These are phyloP conservation scores for Venusia cambrica DNA, from an alignment of 2,888 invertebrate genomes.

Conservation along the genomic window DNA sequence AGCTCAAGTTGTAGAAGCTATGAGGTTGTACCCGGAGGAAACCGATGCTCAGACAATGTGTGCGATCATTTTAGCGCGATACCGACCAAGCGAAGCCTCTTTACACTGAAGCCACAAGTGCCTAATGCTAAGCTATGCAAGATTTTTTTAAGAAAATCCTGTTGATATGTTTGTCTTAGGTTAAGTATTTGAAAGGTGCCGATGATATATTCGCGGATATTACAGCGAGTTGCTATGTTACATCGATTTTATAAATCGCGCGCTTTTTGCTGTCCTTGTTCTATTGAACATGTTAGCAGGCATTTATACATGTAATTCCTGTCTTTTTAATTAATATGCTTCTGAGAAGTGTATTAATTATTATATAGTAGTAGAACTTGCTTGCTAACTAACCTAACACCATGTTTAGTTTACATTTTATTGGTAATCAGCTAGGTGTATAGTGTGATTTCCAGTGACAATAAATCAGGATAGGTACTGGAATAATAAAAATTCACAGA, in stretches of 20 bases:
- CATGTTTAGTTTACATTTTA: slow-evolving; percentile 8
- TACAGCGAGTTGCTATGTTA: slow-evolving; percentile 19
- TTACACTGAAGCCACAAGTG: slow-evolving; percentile 39
- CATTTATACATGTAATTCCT: slow-evolving; percentile 40
- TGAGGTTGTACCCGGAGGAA: slow-evolving; percentile 93
- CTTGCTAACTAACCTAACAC: slow-evolving; percentile 18
- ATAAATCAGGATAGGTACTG: no score
- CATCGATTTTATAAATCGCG: slow-evolving; percentile 29
- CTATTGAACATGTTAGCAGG: slow-evolving; percentile 33
- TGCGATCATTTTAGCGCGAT: slow-evolving; percentile 90
- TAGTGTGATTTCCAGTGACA: no score
- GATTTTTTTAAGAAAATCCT: slow-evolving; percentile 59
- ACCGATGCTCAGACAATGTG: slow-evolving; percentile 95
- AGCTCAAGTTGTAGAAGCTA: slow-evolving; percentile 92
- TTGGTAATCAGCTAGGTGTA: background rate
- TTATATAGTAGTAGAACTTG: slow-evolving; percentile 50
- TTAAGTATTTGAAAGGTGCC: slow-evolving; percentile 11
- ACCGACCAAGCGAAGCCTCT: slow-evolving; percentile 59
- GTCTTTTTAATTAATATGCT: slow-evolving; percentile 40
- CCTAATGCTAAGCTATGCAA: slow-evolving; percentile 48
- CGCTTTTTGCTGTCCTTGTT: slow-evolving; percentile 19
- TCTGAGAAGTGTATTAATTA: slow-evolving; percentile 63
- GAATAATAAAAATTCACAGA: no score
- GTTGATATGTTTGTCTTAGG: slow-evolving; percentile 38
- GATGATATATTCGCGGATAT: slow-evolving; percentile 17